These are phyloP conservation scores for Metopolophium dirhodum DNA, from an alignment of 1,140 invertebrate species.

Conservation along the genomic window DNA sequence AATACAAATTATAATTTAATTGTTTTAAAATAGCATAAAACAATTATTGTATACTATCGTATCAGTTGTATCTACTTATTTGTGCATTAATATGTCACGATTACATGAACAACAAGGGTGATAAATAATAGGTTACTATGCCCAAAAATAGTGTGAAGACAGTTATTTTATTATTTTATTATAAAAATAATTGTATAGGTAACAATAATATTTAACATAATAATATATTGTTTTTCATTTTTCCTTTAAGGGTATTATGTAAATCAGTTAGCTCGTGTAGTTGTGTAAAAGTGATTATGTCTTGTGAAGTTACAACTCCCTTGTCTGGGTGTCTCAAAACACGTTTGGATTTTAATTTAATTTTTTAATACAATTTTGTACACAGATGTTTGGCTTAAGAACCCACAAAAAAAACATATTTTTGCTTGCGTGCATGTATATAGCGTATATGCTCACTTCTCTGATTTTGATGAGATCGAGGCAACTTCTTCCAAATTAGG, in stretches of 20 bases:
- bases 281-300: not conserved
- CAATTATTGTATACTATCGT: not conserved
- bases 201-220: not conserved
- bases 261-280: no score
- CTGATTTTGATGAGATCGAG: not conserved
- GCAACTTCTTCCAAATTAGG: no score
- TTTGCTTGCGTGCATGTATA: not conserved
- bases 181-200: not conserved
- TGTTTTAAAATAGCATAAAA: not conserved
- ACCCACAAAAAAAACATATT: not conserved
- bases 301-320: not conserved
- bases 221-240: not conserved
- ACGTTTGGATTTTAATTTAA: not conserved
- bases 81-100: not conserved
- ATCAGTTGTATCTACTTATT: not conserved
- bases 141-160: not conserved
- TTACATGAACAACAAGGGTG: not conserved
- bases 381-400: not conserved
- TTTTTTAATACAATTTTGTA: not conserved
- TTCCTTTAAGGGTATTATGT: not conserved
- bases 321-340: not conserved
- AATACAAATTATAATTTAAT: not conserved
- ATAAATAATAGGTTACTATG: not conserved
- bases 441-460: not conserved
- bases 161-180: not conserved